These are phyloP conservation scores for Strigamia maritima DNA, from an alignment of 2,888 invertebrate species.

Conservation along the genomic window DNA sequence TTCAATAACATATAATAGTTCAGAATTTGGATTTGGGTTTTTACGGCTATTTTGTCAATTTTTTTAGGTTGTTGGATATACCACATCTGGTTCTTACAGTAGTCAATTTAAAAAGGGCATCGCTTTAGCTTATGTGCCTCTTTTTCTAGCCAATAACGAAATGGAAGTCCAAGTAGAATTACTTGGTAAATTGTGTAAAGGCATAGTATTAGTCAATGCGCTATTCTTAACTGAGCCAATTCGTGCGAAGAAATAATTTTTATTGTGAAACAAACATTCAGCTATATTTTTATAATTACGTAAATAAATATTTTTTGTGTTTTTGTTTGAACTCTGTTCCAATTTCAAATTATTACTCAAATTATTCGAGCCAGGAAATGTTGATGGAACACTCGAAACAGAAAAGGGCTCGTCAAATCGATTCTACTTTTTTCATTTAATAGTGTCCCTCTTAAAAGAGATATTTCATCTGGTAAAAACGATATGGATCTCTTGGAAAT, in stretches of 20 bases:
- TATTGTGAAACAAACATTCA: no score
- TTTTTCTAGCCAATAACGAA: slow-evolving; percentile 46
- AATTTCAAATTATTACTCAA: not conserved
- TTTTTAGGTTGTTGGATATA: slow-evolving; percentile 53
- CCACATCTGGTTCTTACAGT: slow-evolving; percentile 54
- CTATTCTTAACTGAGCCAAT: slow-evolving; percentile 45
- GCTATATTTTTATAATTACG: not conserved
- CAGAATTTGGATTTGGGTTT: no score
- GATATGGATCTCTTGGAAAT: not conserved
- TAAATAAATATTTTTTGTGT: no score
- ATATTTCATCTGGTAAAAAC: not conserved
- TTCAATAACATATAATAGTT: no score
- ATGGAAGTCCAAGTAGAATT: slow-evolving; percentile 48
- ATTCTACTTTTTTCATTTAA: not conserved
- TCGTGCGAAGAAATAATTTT: not conserved
- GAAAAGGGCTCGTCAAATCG: not conserved
- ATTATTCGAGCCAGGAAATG: not conserved
- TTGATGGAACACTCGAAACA: not conserved
- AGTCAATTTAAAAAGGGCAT: slow-evolving; percentile 50
- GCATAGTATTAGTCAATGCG: slow-evolving; percentile 45
- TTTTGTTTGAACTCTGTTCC: not conserved
- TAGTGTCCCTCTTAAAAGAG: not conserved
- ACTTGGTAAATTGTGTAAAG: slow-evolving; percentile 46
- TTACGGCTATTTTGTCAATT: no score
- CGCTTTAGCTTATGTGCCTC: slow-evolving; percentile 55